Percentiles rank a stretch among this genome's conserved stretches.
Conservation (phyloP, 2,888 invertebrate genomes). For the Latrodectus elegans region DNA sequence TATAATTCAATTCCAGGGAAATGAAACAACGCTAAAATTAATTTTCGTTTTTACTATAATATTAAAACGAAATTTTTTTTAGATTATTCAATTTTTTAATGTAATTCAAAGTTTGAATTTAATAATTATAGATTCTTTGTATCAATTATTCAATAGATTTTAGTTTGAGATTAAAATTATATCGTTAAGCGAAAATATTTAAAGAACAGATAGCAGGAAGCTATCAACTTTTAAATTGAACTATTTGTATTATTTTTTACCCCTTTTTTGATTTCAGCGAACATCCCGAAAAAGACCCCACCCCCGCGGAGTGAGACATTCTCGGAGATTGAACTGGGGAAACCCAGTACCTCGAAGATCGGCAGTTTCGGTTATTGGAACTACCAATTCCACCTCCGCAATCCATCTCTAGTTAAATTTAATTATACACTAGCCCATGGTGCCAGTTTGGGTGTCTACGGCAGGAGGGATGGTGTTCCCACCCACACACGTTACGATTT, state of each 20-base stretch:
- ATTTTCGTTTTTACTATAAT: too few species aligned
- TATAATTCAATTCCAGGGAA: too few species aligned
- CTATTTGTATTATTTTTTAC: not conserved
- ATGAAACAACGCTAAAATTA: too few species aligned
- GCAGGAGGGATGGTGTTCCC: conserved; percentile 73
- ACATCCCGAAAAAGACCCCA: conserved; percentile 80
- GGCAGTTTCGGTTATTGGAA: conserved; percentile 95
- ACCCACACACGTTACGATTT: conserved; percentile 74
- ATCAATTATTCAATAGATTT: too few species aligned
- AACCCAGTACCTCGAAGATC: conserved; percentile 86
- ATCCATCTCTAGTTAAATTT: conserved; percentile 75
- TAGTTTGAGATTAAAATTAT: too few species aligned
- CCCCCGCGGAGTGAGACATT: conserved; percentile 84
- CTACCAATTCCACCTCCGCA: conserved; percentile 88
- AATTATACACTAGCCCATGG: conserved; percentile 86
- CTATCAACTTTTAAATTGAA: not conserved
- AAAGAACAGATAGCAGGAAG: too few species aligned
- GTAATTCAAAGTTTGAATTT: too few species aligned
- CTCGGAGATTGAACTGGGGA: conserved; percentile 79
- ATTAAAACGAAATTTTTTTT: too few species aligned
- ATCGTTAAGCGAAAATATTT: too few species aligned
- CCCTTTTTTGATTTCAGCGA: conserved; percentile 29
- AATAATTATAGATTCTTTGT: too few species aligned
- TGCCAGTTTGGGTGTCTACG: conserved; percentile 73
- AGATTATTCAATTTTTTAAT: too few species aligned